Evolutionary conservation across 2,888 invertebrate genomes (phyloP), one percentile per base, ranked within the genome.

Genomic region (Hartigia nigra): DNA sequence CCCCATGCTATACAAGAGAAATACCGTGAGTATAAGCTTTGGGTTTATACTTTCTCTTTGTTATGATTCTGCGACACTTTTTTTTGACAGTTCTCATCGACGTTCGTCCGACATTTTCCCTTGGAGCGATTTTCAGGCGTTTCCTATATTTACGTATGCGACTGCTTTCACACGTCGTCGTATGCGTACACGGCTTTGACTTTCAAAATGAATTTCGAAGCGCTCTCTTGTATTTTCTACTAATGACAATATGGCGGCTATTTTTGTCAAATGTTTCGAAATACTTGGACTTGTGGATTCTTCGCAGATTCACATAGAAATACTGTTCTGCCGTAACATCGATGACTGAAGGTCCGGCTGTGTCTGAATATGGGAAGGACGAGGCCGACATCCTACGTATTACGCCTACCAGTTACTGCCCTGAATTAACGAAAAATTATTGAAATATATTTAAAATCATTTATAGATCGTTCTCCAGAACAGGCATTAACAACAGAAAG

Each of bases 291-390:
- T 9, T 55, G 39, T 55, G 39, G 23, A 55, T 55, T 23, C 14
- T 55, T 55, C 39, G 39, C 4, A 9, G 39, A 55, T 55, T 55
- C 39, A 23, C 39, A 55, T 55, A 55, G 39, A 55, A 55, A 55
- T 23, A 5, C 4, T 55, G 12, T 9, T 34, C 72, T 34, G 34
- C 72, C 72, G 72, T 32, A 32, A 31, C 31, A 72, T 12, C 72
- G 31, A 72, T 72, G 72, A 31, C 72, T 55, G 72, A 72, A 72
- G 31, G 34, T 72, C 72, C 72, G 72, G 72, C 31, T 34, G 72
- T 34, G 72, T 35, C 85, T 83, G 77, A 84, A 85, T 88, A 88
- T 84, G 86, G 86, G 76, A 84, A 84, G 79, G 84, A 82, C 82
- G 83, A 86, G 84, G 84, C 69, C 81, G 72, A 35, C 76, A 79